These are phyloP conservation scores for Salvator merianae DNA, from an alignment of 2,113 vertebrate species.

Conservation along the genomic window DNA sequence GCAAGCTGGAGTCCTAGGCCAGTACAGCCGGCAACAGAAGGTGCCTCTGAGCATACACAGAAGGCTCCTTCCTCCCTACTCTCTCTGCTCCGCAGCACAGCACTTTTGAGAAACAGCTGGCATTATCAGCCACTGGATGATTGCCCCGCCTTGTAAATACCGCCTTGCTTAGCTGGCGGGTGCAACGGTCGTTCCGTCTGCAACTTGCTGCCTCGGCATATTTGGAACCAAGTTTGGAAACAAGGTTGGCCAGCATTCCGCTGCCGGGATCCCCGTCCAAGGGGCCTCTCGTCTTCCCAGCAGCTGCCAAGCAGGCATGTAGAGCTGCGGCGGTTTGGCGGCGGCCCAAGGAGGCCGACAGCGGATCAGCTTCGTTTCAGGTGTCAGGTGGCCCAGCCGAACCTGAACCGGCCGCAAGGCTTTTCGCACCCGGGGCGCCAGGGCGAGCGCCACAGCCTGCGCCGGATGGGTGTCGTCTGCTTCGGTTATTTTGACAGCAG, in stretches of 20 bases:
- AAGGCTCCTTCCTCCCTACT: neutral
- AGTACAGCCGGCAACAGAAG: too few relatives aligned
- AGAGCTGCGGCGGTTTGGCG: fast-evolving
- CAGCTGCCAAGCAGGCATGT: fast-evolving
- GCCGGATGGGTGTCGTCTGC: too few relatives aligned
- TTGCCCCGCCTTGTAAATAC: neutral
- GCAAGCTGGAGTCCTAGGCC: too few relatives aligned
- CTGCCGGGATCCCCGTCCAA: neutral
- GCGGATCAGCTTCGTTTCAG: neutral
- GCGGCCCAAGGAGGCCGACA: fast-evolving
- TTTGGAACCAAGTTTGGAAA: conserved; percentile 19
- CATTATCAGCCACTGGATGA: neutral
- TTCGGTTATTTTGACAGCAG: neutral
- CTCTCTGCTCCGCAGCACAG: neutral
- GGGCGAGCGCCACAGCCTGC: too few relatives aligned
- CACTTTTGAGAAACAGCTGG: neutral
- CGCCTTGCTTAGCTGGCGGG: neutral
- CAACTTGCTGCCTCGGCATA: neutral
- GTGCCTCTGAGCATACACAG: neutral
- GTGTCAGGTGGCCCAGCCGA: neutral
- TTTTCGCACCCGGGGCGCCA: too few relatives aligned
- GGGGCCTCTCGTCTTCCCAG: conserved; percentile 5
- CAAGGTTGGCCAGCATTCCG: neutral
- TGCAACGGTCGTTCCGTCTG: neutral
- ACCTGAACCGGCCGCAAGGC: too few relatives aligned